These are phyloP conservation scores for Melieria omissa DNA, from an alignment of 2,888 invertebrate genomes.

Conservation along the genomic window DNA sequence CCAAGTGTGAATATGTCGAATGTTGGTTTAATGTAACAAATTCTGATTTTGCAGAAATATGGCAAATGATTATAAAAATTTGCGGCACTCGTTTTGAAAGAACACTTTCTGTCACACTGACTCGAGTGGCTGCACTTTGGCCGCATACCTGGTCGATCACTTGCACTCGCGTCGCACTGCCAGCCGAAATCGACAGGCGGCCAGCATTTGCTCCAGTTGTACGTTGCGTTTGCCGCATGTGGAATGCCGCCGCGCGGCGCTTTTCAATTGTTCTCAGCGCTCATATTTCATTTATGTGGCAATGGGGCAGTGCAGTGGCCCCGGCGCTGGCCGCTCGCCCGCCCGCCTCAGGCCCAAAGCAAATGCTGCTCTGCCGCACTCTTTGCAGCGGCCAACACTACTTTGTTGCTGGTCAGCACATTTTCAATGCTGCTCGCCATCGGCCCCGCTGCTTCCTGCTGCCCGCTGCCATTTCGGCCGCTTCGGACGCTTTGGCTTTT, in stretches of 20 bases:
- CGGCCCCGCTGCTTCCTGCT: too few relatives aligned
- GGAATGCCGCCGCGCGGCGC: not conserved
- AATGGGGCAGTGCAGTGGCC: constrained; percentile 32
- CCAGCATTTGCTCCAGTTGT: too few relatives aligned
- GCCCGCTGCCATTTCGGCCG: not conserved
- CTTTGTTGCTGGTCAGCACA: too few relatives aligned
- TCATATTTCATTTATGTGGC: constrained; percentile 51
- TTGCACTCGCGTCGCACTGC: not conserved
- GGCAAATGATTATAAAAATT: not conserved
- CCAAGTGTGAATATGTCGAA: too few relatives aligned
- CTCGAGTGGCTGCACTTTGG: constrained; percentile 9
- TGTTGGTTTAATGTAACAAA: too few relatives aligned
- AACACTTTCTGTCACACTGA: too few relatives aligned
- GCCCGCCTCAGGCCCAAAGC: not conserved
- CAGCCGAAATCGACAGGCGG: not conserved
- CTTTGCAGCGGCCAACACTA: too few relatives aligned
- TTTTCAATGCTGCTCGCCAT: too few relatives aligned
- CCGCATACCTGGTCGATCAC: not conserved
- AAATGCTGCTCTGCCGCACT: not conserved
- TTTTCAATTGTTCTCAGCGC: constrained; percentile 47
- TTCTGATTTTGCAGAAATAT: too few relatives aligned
- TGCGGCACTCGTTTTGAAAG: not conserved
- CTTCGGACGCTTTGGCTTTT: not conserved
- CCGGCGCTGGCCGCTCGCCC: not conserved
- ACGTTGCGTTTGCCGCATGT: not conserved